phyloP scores from a whole-genome alignment of 1,140 invertebrate genomes.

The Caerostris darwini region DNA sequence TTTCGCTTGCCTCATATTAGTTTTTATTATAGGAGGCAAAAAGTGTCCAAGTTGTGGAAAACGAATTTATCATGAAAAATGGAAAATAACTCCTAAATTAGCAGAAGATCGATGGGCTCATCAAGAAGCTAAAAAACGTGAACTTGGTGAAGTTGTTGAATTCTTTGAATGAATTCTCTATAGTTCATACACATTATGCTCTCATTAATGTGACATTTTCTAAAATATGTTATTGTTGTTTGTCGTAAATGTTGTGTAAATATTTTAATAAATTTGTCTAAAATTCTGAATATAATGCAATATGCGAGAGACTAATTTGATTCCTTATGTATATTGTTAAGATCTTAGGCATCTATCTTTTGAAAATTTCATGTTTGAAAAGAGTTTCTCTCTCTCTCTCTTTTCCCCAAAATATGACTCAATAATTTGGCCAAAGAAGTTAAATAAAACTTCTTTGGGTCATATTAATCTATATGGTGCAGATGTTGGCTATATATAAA shows the following conservation, averaged over 20 bases:
- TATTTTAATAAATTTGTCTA: not conserved
- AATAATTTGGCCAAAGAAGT: too few relatives aligned
- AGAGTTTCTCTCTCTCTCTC: too few relatives aligned
- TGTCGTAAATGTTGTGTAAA: constrained; percentile 19
- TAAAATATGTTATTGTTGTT: not conserved
- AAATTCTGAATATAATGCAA: not conserved
- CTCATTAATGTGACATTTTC: constrained; percentile 21
- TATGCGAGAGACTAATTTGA: too few relatives aligned
- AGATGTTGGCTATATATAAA: too few relatives aligned
- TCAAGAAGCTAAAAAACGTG: constrained; percentile 88
- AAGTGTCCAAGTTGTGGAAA: constrained; percentile 86
- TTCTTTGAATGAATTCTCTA: constrained; percentile 74
- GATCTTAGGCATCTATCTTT: too few relatives aligned
- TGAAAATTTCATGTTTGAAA: too few relatives aligned
- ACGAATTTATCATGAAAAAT: constrained; percentile 89
- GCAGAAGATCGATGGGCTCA: constrained; percentile 90
- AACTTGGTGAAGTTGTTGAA: constrained; percentile 89
- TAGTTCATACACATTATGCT: not conserved
- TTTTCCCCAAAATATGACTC: too few relatives aligned
- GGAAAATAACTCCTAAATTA: constrained; percentile 87
- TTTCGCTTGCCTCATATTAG: not conserved
- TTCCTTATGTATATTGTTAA: too few relatives aligned
- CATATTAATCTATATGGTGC: too few relatives aligned
- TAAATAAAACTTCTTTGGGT: too few relatives aligned
- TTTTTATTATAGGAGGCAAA: constrained; percentile 84